A percentile compares a stretch with the other conserved stretches of the same genome.
phyloP scores from a whole-genome alignment of 1,140 invertebrate genomes.

The Panagrolaimus sp. region DNA sequence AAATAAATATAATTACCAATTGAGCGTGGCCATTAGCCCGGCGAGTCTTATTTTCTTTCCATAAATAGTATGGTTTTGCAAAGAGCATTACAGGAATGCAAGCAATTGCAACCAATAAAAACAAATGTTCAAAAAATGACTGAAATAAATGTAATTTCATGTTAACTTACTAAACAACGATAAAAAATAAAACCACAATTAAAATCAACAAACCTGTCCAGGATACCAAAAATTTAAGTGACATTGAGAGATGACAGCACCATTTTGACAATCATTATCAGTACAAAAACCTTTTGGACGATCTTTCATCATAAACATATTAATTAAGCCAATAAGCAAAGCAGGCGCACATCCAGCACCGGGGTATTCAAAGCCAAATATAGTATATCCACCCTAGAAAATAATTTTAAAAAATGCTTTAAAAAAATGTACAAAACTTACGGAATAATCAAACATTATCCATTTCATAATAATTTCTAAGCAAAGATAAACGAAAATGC shows the following conservation, averaged over 20 bases:
- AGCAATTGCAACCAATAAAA: slow-evolving; percentile 70
- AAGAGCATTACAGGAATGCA: slow-evolving; percentile 88
- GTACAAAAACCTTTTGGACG: slow-evolving; percentile 42
- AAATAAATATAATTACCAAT: slow-evolving; percentile 42
- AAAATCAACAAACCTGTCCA: slow-evolving; percentile 45
- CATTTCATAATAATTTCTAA: slow-evolving; percentile 84
- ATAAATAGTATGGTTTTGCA: slow-evolving; percentile 71
- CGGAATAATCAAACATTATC: slow-evolving; percentile 61
- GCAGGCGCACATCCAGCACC: slow-evolving; percentile 63
- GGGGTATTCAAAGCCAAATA: slow-evolving; percentile 52
- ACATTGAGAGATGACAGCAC: slow-evolving; percentile 24
- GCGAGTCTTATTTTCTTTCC: slow-evolving; percentile 49
- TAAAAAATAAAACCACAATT: background rate
- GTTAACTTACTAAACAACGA: background rate
- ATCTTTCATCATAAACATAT: slow-evolving; percentile 62
- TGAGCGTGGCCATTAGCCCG: slow-evolving; percentile 38
- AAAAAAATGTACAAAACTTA: slow-evolving; percentile 12
- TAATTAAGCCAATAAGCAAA: slow-evolving; percentile 66
- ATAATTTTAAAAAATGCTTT: slow-evolving; percentile 16
- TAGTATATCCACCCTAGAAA: slow-evolving; percentile 34
- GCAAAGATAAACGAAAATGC: slow-evolving; percentile 85
- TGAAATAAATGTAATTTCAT: slow-evolving; percentile 32
- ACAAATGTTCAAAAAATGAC: slow-evolving; percentile 65
- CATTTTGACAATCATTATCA: slow-evolving; percentile 9
- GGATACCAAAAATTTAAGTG: slow-evolving; percentile 56